These are phyloP conservation scores for Gymnodraco acuticeps DNA, from an alignment of 2,797 vertebrate genomes.

Conservation along the genomic window DNA sequence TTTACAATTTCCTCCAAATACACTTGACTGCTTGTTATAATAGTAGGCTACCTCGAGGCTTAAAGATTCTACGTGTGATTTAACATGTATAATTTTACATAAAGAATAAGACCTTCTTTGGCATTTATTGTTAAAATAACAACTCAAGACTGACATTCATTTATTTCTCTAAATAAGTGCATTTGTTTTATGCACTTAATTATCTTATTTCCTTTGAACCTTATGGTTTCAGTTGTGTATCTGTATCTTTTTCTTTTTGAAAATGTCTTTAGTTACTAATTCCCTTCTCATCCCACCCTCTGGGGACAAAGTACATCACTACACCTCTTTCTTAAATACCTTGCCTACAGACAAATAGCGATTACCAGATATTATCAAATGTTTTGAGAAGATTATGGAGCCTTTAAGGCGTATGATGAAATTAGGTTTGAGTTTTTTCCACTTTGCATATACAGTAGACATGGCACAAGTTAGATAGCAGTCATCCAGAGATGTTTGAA, in stretches of 20 bases:
- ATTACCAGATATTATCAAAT: constrained; percentile 17
- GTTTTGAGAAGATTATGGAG: constrained; percentile 15
- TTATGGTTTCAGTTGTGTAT: constrained; percentile 7
- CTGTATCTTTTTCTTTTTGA: constrained; percentile 9
- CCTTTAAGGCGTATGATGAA: constrained; percentile 2
- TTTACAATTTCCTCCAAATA: not conserved
- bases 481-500: not conserved
- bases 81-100: too few relatives aligned
- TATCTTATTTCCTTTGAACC: not conserved
- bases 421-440: not conserved
- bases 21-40: too few relatives aligned
- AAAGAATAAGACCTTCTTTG: too few relatives aligned
- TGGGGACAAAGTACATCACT: not conserved
- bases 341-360: constrained; percentile 15
- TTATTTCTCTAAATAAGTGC: too few relatives aligned
- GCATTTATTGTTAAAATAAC: not conserved
- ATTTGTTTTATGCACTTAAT: not conserved
- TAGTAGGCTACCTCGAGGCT: too few relatives aligned
- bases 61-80: not conserved
- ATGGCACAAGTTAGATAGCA: not conserved
- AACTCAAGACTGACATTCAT: too few relatives aligned
- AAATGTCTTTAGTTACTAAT: not conserved
- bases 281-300: not conserved
- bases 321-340: constrained; percentile 10
- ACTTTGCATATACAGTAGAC: not conserved